phyloP scores from a whole-genome alignment of 2,797 vertebrate species.

The Cynodonichthys magdalenae region DNA sequence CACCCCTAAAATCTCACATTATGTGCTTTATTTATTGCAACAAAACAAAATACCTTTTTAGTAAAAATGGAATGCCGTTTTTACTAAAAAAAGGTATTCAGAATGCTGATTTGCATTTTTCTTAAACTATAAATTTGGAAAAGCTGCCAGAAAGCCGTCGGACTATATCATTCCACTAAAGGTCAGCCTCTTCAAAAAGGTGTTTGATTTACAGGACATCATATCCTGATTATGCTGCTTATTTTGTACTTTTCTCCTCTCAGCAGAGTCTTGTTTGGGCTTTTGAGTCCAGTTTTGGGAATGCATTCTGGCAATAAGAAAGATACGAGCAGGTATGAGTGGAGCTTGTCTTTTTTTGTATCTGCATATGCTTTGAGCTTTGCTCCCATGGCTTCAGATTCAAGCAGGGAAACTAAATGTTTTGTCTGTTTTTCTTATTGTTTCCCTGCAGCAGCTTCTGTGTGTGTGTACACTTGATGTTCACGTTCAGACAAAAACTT shows the following conservation, averaged over 20 bases:
- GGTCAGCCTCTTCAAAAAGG: slow-evolving; percentile 33
- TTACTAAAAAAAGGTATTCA: slow-evolving; percentile 6
- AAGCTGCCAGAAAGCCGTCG: slow-evolving; percentile 40
- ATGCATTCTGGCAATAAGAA: slow-evolving; percentile 17
- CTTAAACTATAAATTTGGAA: slow-evolving; percentile 40
- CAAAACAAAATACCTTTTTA: neutral
- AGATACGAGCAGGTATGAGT: slow-evolving; percentile 37
- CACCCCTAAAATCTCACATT: slow-evolving; percentile 1
- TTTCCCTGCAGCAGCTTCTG: slow-evolving; percentile 32
- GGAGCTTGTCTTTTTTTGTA: slow-evolving; percentile 35
- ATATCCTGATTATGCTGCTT: slow-evolving; percentile 34
- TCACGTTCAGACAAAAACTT: slow-evolving; percentile 52
- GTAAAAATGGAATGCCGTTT: too few species aligned
- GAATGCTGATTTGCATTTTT: slow-evolving; percentile 26
- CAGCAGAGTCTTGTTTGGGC: slow-evolving; percentile 18
- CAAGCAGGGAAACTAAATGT: slow-evolving; percentile 43
- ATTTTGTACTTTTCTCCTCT: slow-evolving; percentile 26
- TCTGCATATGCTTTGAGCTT: slow-evolving; percentile 46
- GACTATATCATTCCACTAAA: neutral
- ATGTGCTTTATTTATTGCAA: neutral
- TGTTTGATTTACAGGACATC: slow-evolving; percentile 40
- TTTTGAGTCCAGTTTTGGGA: slow-evolving; percentile 25
- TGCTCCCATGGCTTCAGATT: slow-evolving; percentile 45
- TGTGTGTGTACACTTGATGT: slow-evolving; percentile 59
- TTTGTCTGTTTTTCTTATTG: slow-evolving; percentile 9